Base-by-base conservation (phyloP, 2,113 vertebrate species). In the Tachysurus fulvidraco region DNA sequence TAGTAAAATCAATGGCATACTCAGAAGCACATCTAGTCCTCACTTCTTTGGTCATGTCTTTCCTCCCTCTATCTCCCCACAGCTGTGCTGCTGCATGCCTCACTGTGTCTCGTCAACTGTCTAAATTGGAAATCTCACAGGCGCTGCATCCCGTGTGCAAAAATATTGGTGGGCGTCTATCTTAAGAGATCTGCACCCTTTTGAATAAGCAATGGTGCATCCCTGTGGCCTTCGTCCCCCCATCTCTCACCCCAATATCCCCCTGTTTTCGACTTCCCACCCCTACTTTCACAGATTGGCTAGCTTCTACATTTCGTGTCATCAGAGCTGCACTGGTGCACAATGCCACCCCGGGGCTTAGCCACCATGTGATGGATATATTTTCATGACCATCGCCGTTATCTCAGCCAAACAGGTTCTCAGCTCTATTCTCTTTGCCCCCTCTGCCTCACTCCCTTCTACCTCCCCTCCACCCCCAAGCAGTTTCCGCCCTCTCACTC, bases 331-430 rank as follows among this genome's bases (percentile, higher is more conserved):
- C 89, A 91, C 84, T 81, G 88, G 89, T 89, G 91, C 92, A 94
- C 93, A 95, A 94, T 93, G 92, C 91, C 91, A 88, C 90, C 93
- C 91, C 86, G 84, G 83, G 87, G 93, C 94, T 95, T 94, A 95
- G 94, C 92, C 91, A 93, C 86, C 92, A 91, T 89, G 93, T 95
- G 95, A 95, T 95, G 93, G 95, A 96, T 95, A 93, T 94, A 95
- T 95, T 95, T 95, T 93, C 93, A 94, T 91, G 93, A 91, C 93
- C 93, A 93, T 94, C 92, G 92, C 93, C 84, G 94, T 96, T 96
- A 96, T 96, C 95, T 95, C 92, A 90, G 91, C 88, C 92, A 93
- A 95, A 94, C 94, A 95, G 95, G 92, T 94, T 93, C 93, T 88
- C 88, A 89, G 88, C 92, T 94, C 92, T 89, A 93, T 94, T 95